Conservation (phyloP, 2,113 vertebrate genomes). For the Hippocampus mohnikei region DNA sequence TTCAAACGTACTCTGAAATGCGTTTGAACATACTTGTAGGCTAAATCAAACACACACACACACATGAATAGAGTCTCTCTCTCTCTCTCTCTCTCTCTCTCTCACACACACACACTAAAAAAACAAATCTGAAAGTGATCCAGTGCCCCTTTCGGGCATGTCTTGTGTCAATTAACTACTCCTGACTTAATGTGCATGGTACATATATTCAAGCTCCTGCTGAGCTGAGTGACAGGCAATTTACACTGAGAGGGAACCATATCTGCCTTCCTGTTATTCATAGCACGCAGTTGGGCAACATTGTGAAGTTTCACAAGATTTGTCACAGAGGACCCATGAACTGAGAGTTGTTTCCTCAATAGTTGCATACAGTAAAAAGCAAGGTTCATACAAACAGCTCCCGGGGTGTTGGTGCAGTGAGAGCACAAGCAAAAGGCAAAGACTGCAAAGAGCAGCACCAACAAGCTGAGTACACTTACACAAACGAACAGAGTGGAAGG, state of each 20-base stretch:
- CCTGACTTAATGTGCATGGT: constrained; percentile 2
- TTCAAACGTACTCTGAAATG: too few species aligned
- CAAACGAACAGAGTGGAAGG: too few species aligned
- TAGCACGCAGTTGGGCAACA: constrained; percentile 39
- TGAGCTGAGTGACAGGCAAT: constrained; percentile 32
- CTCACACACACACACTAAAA: neutral
- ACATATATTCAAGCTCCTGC: constrained; percentile 3
- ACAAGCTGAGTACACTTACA: neutral
- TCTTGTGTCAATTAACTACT: neutral
- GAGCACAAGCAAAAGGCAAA: constrained; percentile 18
- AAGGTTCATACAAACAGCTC: neutral
- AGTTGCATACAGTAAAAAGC: constrained; percentile 21
- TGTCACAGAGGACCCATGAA: constrained; percentile 30
- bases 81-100: too few species aligned
- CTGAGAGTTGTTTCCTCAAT: constrained; percentile 32
- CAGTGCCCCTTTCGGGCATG: neutral
- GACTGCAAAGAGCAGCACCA: neutral
- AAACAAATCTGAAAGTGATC: neutral
- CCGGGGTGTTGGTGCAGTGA: constrained; percentile 2
- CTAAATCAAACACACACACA: too few species aligned
- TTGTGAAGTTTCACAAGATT: constrained; percentile 34
- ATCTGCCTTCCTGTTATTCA: constrained; percentile 53
- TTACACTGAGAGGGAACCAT: constrained; percentile 37
- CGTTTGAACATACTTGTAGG: too few species aligned
- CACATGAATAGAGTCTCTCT: too few species aligned